Percentiles rank a stretch among this genome's conserved stretches.
Conservation (phyloP, 1,140 invertebrate species). For the Eurosta solidaginis region DNA sequence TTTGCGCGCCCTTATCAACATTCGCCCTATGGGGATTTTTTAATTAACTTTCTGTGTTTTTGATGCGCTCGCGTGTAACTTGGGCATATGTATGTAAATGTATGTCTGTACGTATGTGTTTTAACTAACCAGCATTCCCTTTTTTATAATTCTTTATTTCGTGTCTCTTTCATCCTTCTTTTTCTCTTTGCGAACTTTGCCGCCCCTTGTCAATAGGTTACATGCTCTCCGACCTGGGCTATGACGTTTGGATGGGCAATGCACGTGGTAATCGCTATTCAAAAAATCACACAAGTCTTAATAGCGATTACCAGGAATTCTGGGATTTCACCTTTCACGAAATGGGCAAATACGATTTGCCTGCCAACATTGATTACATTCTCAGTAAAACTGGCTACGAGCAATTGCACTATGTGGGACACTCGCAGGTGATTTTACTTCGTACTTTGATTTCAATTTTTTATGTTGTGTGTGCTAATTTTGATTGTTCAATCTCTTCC, state of each 20-base stretch:
- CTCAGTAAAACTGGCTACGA: constrained; percentile 65
- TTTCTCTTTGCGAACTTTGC: not conserved
- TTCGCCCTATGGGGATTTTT: not conserved
- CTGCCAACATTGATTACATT: constrained; percentile 75
- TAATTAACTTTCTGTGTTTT: constrained; percentile 20
- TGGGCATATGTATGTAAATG: not conserved
- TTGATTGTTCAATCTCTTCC: not conserved
- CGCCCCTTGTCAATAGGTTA: constrained; percentile 57
- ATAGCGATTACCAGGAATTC: constrained; percentile 67
- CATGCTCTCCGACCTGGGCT: constrained; percentile 62
- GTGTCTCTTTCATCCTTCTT: not conserved
- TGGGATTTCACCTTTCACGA: constrained; percentile 84
- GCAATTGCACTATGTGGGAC: constrained; percentile 71
- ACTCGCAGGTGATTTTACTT: constrained; percentile 60
- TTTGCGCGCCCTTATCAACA: not conserved
- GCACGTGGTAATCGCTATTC: constrained; percentile 72
- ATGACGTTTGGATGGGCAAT: constrained; percentile 80
- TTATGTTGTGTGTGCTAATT: not conserved
- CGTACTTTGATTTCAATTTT: not conserved
- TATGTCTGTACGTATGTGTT: not conserved
- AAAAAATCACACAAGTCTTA: constrained; percentile 63
- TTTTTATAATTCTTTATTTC: not conserved
- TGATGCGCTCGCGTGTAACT: not conserved
- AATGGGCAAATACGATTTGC: constrained; percentile 77
- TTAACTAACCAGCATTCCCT: not conserved